Evolutionary conservation across 1,140 invertebrate genomes (phyloP), one percentile per base, ranked within the genome.

Genomic region (Halotydeus destructor): DNA sequence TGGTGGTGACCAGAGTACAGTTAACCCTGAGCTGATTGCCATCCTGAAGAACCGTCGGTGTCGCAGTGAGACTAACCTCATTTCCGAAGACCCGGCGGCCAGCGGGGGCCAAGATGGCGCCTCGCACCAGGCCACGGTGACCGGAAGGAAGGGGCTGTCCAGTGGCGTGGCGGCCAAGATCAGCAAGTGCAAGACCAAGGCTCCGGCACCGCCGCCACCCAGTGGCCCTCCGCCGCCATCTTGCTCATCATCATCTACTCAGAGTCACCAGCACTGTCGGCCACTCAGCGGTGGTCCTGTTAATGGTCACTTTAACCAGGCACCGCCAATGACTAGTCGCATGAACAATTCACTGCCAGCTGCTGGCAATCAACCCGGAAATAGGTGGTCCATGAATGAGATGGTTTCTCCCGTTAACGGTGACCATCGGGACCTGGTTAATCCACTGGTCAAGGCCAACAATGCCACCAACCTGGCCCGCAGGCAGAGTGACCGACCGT

Each of bases 21-120:
- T 27, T 30, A 38, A 38, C 22, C 35, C 28, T 2, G n/a, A 33
- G 23, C 18, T 39, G 3, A 31, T 31, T 30, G 23, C 38, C 12
- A 45, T 43, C 18, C 26, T 43, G n/a, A 8, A 16, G 2, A 28
- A 26, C 5, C 16, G 44, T 19, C 12, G 43, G 18, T 41, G 44
- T 25, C 19, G 35, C 24, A 45, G 44, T 35, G 44, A 45, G 21
- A 38, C 30, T 2, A 42, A 45, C 26, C 31, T 45, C 12, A 19
- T 32, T 4, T 14, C 11, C 11, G 34, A 36, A n/a, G 34, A 36
- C n/a, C 9, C 21, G 18, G 9, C 1, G 11, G 26, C 24, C 14
- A 43, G 6, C 32, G 12, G 12, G n/a, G 23, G 14, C 21, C 28
- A 9, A 3, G 23, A 6, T 18, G 36, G 27, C n/a, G 2, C 16